Evolutionary conservation across 2,113 vertebrate species (phyloP), one percentile per base, ranked within the genome.

Genomic region (Fulmarus glacialis): DNA sequence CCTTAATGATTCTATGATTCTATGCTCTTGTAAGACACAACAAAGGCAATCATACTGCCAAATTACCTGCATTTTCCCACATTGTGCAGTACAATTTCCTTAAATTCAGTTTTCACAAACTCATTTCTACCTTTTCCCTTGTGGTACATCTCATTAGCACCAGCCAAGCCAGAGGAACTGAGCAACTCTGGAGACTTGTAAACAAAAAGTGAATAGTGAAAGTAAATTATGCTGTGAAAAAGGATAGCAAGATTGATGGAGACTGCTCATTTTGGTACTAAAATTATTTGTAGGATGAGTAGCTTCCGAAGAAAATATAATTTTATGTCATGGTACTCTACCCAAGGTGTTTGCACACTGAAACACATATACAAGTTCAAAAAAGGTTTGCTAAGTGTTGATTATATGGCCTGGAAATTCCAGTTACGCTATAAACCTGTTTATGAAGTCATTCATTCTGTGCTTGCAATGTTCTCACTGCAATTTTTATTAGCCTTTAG

Each of bases 401-500:
- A 91, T 82, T 91, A 82, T 91, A 79, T 45, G 60, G 52, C 56
- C 91, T 55, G 45, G 56, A 96, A 82, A 85, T 43, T 94, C 60
- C 38, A 87, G 47, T 60, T 79, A 79, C 0, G 0, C 56, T 89
- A 38, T 68, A 89, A 89, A 89, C 36, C 58, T 91, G 34, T 75
- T 96, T 85, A 87, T 79, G 66, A 91, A 94, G 83, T 64, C 34
- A 75, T 92, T 92, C 40, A 53, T 95, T 91, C 43, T 72, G 40
- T 48, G 60, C 27, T 95, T 87, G 24, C 30, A 93, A 78, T 19
- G 34, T 67, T 75, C 73, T 87, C 5, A 1, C 6, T 82, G 40
- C 22, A 82, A 45, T 67, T 87, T 89, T 92, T 87, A 85, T 75
- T 96, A 82, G 22, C 56, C 36, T 83, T 89, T 84, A 68, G 48